A percentile compares a stretch with the other conserved stretches of the same genome.
phyloP scores from a whole-genome alignment of 1,140 invertebrate genomes.

The Conus ventricosus region DNA sequence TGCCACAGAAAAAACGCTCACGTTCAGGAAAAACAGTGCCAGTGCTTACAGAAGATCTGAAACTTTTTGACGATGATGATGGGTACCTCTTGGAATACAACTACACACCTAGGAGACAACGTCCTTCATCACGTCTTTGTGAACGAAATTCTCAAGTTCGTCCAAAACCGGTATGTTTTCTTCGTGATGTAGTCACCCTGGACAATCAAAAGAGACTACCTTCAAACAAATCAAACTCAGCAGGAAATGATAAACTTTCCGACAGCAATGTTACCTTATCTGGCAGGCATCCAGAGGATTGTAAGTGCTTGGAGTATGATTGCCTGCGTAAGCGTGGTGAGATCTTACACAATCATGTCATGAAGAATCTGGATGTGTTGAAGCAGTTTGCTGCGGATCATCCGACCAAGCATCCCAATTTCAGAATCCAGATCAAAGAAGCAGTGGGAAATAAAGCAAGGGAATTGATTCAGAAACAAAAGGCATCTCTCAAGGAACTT shows the following conservation, averaged over 20 bases:
- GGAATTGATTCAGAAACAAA: neutral
- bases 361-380: constrained; percentile 12
- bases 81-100: neutral
- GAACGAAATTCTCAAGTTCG: neutral
- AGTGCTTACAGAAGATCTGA: neutral
- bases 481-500: neutral
- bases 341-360: constrained; percentile 12
- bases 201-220: neutral
- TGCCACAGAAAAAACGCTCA: neutral
- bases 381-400: neutral
- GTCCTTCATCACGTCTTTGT: neutral
- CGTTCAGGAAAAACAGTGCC: neutral
- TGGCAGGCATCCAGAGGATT: neutral
- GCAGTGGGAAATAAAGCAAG: neutral
- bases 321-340: neutral
- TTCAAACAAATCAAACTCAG: neutral
- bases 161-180: neutral
- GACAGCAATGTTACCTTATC: neutral
- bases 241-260: neutral
- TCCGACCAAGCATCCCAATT: neutral
- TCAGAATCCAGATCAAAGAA: neutral
- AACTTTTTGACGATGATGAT: neutral
- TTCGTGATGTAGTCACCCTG: neutral
- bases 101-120: neutral
- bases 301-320: constrained; percentile 11